Percentiles rank a stretch among this genome's conserved stretches.
These are phyloP conservation scores for Catocala fraxini DNA, from an alignment of 2,888 invertebrate species.

Conservation along the genomic window DNA sequence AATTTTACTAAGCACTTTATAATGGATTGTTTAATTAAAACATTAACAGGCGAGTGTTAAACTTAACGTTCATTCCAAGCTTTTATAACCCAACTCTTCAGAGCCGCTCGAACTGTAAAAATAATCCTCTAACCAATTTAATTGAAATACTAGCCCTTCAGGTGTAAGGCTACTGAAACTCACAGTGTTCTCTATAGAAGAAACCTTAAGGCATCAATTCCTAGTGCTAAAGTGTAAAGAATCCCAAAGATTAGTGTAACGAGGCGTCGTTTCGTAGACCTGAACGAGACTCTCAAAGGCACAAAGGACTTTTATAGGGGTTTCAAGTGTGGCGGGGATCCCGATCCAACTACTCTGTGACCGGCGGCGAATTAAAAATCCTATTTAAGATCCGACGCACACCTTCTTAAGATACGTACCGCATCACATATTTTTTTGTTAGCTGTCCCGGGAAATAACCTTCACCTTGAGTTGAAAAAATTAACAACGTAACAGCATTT, in stretches of 20 bases:
- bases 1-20: too few species aligned
- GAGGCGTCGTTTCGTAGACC: slow-evolving; percentile 14
- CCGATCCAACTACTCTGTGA: slow-evolving; percentile 26
- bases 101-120: slow-evolving; percentile 6
- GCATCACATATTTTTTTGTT: too few species aligned
- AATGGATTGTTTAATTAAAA: background rate
- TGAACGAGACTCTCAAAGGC: slow-evolving; percentile 25
- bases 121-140: slow-evolving; percentile 11
- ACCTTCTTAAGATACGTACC: background rate
- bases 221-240: background rate
- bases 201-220: slow-evolving; percentile 11
- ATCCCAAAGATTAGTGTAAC: slow-evolving; percentile 25
- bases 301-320: slow-evolving; percentile 27
- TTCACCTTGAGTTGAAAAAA: too few species aligned
- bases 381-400: slow-evolving; percentile 6
- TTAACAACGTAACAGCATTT: too few species aligned
- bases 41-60: background rate
- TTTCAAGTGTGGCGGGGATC: slow-evolving; percentile 12
- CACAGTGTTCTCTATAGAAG: background rate
- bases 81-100: background rate
- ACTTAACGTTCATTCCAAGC: background rate
- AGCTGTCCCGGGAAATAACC: too few species aligned
- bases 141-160: slow-evolving; percentile 5
- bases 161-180: background rate
- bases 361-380: slow-evolving; percentile 23